Evolutionary conservation across 2,797 vertebrate species (phyloP).

Genomic region (Propithecus perrieri): DNA sequence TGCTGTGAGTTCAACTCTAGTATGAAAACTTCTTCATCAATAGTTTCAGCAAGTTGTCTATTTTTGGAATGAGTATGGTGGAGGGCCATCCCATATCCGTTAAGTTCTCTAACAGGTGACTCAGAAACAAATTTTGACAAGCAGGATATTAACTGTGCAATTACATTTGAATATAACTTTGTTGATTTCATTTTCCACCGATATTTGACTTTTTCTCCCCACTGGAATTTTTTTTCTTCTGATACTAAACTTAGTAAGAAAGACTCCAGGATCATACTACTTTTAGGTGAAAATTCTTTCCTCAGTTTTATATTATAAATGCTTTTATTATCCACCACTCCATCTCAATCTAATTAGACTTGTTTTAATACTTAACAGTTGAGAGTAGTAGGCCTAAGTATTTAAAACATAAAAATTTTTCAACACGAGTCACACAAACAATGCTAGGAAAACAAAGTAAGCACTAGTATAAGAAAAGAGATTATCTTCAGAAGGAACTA

Average conservation of each 20-base stretch:
- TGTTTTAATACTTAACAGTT: background rate
- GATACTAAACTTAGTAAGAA: background rate
- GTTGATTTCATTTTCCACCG: conserved; percentile 1
- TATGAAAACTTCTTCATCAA: background rate
- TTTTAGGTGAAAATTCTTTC: conserved; percentile 16
- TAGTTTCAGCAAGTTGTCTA: conserved; percentile 12
- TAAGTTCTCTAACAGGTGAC: conserved; percentile 47
- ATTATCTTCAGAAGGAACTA: conserved; percentile 17
- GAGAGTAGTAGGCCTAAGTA: background rate
- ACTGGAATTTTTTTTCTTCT: background rate
- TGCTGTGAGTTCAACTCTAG: background rate
- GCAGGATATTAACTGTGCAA: background rate
- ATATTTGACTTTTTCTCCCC: background rate
- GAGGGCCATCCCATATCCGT: background rate
- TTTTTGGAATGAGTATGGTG: background rate
- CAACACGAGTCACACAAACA: background rate
- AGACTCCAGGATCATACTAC: background rate
- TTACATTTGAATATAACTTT: conserved; percentile 23
- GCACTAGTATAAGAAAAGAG: background rate
- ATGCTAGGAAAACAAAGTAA: background rate
- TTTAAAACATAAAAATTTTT: conserved; percentile 33
- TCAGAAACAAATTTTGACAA: conserved; percentile 46
- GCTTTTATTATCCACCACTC: background rate
- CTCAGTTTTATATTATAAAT: background rate
- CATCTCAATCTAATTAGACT: conserved; percentile 2